Base-by-base conservation (phyloP, 2,797 vertebrate genomes). In the Gouania willdenowi region DNA sequence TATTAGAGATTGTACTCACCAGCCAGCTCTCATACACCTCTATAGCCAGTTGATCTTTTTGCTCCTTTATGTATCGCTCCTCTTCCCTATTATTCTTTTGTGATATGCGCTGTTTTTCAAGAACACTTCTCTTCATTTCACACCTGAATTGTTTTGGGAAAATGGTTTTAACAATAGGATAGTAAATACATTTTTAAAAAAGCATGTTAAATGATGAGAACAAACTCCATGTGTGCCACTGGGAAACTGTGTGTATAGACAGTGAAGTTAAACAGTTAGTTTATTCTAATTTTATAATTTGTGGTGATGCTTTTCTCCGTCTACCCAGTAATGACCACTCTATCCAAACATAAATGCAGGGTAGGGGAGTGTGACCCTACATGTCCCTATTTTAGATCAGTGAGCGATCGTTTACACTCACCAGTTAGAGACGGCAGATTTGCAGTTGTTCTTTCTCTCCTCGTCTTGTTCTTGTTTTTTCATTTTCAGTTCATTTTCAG, bases 11-110 rank as follows among this genome's bases (percentile, higher is more conserved):
- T 49, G 6, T 16, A 85, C 89, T 69, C 86, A 97, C 96, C 91
- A 99, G 85, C 95, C 95, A 99, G 44, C 74, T 86, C 50, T 93
- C 91, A 66, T 95, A 98, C 57, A 84, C 83, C 42, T 92, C 89
- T 35, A 94, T 32, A 17, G 94, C 92, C 64, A 72, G 87, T 75
- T 88, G 88, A 17, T 92, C 91, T 67, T 83, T 88, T 60, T 93
- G 89, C 39, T 93, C 89, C 45, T 88, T 93, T 55, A 90, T 68
- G 32, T 87, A 86, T 35, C 42, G 76, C 36, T 92, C 80, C 36
- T 93, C 87, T 66, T 91, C 83, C 37, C 68, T 77, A 43, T 88
- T 89, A 11, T 39, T 60, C 19, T 47, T 64, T 75, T 91, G 82
- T 42, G 48, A 78, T 23, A 20, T 72, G 31, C 81, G 74, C 49